phyloP scores from a whole-genome alignment of 2,797 vertebrate species.

The Pachyuromys duprasi region DNA sequence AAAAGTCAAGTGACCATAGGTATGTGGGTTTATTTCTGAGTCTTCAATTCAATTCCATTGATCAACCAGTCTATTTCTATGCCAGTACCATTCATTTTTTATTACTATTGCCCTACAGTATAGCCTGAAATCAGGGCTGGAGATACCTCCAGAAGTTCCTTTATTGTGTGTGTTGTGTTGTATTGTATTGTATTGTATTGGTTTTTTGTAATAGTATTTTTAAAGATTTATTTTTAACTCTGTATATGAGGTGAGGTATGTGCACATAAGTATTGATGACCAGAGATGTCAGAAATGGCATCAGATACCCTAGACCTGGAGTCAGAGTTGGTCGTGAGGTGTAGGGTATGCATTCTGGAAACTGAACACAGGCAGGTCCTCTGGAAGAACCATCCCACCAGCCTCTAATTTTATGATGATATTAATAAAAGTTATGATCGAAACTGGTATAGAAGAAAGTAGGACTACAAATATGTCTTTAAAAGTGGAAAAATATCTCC shows the following conservation, averaged over 20 bases:
- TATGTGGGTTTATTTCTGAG: no score
- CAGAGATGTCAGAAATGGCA: not conserved
- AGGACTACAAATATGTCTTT: conserved; percentile 3
- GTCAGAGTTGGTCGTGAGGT: not conserved
- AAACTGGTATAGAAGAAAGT: not conserved
- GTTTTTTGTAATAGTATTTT: not conserved
- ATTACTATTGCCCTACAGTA: no score
- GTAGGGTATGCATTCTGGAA: not conserved
- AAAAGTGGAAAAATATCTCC: not conserved
- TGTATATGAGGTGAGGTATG: not conserved
- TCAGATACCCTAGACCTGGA: not conserved
- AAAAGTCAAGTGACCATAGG: no score
- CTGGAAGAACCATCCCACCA: not conserved
- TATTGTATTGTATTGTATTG: no score
- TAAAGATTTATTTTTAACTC: conserved; percentile 7
- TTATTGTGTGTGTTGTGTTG: no score
- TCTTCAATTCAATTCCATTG: no score
- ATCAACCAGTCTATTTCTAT: no score
- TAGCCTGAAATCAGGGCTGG: no score
- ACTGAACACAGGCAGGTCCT: not conserved
- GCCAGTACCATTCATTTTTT: no score
- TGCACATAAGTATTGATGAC: not conserved
- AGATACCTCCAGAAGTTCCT: no score
- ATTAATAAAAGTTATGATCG: not conserved
- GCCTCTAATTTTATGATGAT: not conserved